Conservation (phyloP, 1,140 invertebrate species). For the Euglossa dilemma region DNA sequence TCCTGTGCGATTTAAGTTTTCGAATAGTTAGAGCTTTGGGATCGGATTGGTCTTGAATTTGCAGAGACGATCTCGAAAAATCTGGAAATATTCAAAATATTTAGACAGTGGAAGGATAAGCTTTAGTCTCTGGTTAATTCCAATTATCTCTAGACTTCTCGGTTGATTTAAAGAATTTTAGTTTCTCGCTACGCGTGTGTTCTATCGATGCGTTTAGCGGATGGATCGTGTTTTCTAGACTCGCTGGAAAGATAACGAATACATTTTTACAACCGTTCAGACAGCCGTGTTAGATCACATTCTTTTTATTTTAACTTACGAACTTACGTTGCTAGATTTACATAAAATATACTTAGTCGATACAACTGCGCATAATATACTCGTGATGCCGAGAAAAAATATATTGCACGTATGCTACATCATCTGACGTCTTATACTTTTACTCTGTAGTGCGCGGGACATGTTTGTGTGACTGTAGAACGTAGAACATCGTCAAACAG, state of each 20-base stretch:
- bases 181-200: no score
- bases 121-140: no score
- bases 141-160: no score
- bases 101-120: no score
- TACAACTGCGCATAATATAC: constrained; percentile 57
- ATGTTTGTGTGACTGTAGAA: constrained; percentile 4
- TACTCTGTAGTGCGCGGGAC: constrained; percentile 23
- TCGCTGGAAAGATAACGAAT: background rate
- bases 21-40: no score
- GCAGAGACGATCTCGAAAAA: no score
- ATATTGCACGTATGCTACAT: constrained; percentile 62
- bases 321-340: constrained; percentile 59
- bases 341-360: constrained; percentile 68
- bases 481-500: constrained; percentile 9
- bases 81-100: no score
- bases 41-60: no score
- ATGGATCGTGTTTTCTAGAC: no score
- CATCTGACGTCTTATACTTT: constrained; percentile 10
- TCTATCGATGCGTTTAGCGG: no score
- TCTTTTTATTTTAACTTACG: constrained; percentile 62
- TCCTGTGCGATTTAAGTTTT: no score
- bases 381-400: constrained; percentile 61
- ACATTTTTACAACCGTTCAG: background rate
- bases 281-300: constrained; percentile 40
- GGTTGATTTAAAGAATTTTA: no score